Conservation (phyloP, 2,888 invertebrate genomes). For the Torymus tubicola region DNA sequence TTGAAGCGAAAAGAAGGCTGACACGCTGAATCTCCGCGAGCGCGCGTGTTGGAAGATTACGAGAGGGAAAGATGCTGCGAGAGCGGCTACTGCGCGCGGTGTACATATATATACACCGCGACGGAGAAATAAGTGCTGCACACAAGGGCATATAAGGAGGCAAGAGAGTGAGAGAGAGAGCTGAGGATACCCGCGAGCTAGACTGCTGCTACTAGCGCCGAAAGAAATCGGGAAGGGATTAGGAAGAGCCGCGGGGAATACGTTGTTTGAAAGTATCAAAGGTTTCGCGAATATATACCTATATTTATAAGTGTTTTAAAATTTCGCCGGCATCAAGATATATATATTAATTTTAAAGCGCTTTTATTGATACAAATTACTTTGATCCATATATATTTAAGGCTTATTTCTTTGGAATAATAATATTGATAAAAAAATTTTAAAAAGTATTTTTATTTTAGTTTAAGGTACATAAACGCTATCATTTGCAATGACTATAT, state of each 20-base stretch:
- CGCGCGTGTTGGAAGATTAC: slow-evolving; percentile 29
- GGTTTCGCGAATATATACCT: neutral
- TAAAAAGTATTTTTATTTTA: neutral
- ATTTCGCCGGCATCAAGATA: no score
- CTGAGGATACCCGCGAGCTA: neutral
- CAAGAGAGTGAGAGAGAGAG: slow-evolving; percentile 16
- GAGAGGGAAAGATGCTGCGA: neutral
- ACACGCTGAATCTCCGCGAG: slow-evolving; percentile 36
- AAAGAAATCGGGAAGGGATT: neutral
- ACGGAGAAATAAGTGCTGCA: no score
- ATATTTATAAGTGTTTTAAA: no score
- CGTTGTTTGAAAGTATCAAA: neutral
- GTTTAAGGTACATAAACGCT: slow-evolving; percentile 18
- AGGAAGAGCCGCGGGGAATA: no score
- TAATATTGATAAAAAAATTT: no score
- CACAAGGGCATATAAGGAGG: slow-evolving; percentile 53
- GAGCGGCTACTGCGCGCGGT: neutral
- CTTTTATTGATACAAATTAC: no score
- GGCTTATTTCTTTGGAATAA: no score
- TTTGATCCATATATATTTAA: no score
- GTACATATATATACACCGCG: neutral
- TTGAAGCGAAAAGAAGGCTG: slow-evolving; percentile 41
- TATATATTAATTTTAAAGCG: no score
- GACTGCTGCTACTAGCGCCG: neutral
- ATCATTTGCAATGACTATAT: neutral